A percentile compares a stretch with the other conserved stretches of the same genome.
Conservation (phyloP, 2,888 invertebrate species). For the Phlogophora meticulosa region DNA sequence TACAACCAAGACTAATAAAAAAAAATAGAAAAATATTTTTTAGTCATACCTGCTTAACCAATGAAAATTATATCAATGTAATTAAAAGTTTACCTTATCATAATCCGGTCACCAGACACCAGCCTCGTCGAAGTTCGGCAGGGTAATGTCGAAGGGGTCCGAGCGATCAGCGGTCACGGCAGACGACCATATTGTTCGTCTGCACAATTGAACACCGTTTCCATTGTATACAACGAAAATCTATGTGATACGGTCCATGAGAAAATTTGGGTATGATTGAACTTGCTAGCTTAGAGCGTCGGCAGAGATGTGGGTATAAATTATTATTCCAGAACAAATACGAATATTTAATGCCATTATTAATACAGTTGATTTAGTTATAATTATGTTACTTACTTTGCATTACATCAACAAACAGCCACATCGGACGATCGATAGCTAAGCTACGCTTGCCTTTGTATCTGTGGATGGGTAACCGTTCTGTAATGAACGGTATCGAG, state of each 20-base stretch:
- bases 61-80: neutral
- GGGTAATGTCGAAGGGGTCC: slow-evolving; percentile 68
- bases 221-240: slow-evolving; percentile 69
- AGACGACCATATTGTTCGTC: slow-evolving; percentile 73
- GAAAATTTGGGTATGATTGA: slow-evolving; percentile 27
- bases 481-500: too few species aligned
- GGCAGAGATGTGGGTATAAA: neutral
- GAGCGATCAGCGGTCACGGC: slow-evolving; percentile 75
- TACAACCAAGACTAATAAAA: too few species aligned
- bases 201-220: slow-evolving; percentile 70
- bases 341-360: too few species aligned
- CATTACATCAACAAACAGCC: too few species aligned
- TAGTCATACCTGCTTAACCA: neutral
- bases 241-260: slow-evolving; percentile 41
- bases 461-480: too few species aligned
- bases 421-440: too few species aligned
- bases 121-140: slow-evolving; percentile 63
- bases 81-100: slow-evolving; percentile 65
- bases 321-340: neutral
- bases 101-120: slow-evolving; percentile 62
- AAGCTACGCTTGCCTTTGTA: too few species aligned
- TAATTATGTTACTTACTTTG: too few species aligned
- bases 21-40: neutral
- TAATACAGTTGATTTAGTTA: too few species aligned
- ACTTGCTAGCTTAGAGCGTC: neutral